Conservation (phyloP, 2,888 invertebrate species). For the Cheilosia urbana region DNA sequence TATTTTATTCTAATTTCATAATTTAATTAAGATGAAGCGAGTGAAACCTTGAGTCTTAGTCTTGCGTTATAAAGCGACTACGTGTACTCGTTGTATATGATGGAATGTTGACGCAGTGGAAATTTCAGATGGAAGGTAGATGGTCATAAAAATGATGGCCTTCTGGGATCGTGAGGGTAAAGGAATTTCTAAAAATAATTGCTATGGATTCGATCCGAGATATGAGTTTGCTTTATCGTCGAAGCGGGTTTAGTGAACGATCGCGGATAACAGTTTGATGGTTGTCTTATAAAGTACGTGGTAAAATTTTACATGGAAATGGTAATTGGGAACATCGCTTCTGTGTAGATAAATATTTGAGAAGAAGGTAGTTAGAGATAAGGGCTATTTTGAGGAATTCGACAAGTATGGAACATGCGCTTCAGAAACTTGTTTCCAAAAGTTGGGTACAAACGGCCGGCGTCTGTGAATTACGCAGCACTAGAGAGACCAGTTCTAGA, state of each 20-base stretch:
- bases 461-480: too few species aligned
- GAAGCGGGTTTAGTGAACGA: not conserved
- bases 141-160: not conserved
- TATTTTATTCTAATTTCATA: conserved; percentile 64
- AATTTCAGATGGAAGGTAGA: not conserved
- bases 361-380: too few species aligned
- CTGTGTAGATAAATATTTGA: too few species aligned
- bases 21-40: conserved; percentile 52
- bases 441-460: too few species aligned
- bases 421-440: too few species aligned
- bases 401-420: too few species aligned
- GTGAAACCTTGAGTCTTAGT: conserved; percentile 36
- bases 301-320: too few species aligned
- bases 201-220: not conserved
- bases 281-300: too few species aligned
- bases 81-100: not conserved
- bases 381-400: too few species aligned
- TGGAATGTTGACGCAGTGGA: conserved; percentile 36
- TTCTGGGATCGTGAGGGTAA: not conserved
- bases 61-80: conserved; percentile 7
- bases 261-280: too few species aligned
- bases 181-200: not conserved
- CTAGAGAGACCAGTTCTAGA: too few species aligned
- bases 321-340: too few species aligned
- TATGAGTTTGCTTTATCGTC: not conserved